Conservation (phyloP, 1,140 invertebrate genomes). For the Paraescarpia echinospica region DNA sequence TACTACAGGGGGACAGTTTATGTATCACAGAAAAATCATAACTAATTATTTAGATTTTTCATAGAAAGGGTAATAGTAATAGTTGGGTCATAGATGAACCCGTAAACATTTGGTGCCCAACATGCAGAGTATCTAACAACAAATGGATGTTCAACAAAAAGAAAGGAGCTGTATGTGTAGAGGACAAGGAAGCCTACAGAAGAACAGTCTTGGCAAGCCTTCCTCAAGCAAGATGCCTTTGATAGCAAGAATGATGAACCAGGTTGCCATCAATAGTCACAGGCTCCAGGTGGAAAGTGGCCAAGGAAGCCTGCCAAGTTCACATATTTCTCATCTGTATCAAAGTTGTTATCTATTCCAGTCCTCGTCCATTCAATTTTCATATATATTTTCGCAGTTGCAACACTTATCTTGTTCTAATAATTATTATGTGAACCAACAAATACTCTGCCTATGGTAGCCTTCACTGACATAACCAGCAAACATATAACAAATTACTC, state of each 20-base stretch:
- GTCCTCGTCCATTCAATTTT: not conserved
- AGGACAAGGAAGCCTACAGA: not conserved
- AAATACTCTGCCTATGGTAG: no score
- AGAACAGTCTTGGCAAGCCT: not conserved
- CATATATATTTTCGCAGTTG: not conserved
- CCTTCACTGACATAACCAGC: not conserved
- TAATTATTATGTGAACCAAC: not conserved
- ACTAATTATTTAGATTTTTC: no score
- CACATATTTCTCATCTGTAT: not conserved
- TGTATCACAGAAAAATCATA: no score
- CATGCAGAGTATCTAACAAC: not conserved
- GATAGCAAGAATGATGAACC: not conserved
- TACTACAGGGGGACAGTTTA: no score
- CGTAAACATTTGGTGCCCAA: not conserved
- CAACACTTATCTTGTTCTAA: not conserved
- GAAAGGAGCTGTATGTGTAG: not conserved
- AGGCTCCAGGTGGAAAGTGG: not conserved
- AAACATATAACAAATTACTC: not conserved
- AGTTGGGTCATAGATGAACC: no score
- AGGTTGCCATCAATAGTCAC: not conserved
- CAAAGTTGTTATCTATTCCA: not conserved
- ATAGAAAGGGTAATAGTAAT: no score
- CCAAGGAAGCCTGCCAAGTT: not conserved
- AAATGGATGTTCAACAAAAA: not conserved
- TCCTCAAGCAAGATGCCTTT: not conserved